These are phyloP conservation scores for Notoglanidium macrostoma DNA, from an alignment of 2,797 vertebrate genomes.

Conservation along the genomic window DNA sequence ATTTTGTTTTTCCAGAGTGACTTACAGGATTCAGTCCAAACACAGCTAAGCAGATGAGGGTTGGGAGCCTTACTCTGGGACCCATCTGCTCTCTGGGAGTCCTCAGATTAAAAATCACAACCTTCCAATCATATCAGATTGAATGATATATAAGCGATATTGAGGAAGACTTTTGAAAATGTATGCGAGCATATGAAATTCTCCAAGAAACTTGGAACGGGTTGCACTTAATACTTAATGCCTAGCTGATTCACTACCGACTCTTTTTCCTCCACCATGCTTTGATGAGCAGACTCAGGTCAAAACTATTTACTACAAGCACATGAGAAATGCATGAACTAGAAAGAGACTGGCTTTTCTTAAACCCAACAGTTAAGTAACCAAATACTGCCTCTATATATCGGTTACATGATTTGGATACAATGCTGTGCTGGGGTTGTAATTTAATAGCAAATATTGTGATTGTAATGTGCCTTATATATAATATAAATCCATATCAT, in stretches of 20 bases:
- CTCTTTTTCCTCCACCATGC: not conserved
- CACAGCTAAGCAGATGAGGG: not conserved
- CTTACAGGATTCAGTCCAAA: not conserved
- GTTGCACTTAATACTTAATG: not conserved
- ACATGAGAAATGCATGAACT: constrained; percentile 7
- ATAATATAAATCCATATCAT: not conserved
- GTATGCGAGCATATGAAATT: not conserved
- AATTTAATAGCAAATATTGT: not conserved
- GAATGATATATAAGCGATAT: not conserved
- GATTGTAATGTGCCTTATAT: not conserved
- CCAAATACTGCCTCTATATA: not conserved
- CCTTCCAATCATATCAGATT: not conserved
- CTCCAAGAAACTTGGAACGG: not conserved
- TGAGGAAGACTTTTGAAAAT: not conserved
- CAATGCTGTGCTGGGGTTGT: not conserved
- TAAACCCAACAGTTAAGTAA: not conserved
- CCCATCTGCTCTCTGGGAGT: not conserved
- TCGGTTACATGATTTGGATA: not conserved
- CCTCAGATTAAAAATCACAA: not conserved
- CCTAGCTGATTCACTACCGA: not conserved
- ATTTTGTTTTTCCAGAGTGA: too few relatives aligned
- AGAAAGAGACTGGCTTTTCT: not conserved
- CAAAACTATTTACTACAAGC: constrained; percentile 36
- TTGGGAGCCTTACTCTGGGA: not conserved
- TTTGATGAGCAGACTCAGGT: not conserved